Conservation (phyloP, 2,113 vertebrate genomes). For the Lepus timidus region DNA sequence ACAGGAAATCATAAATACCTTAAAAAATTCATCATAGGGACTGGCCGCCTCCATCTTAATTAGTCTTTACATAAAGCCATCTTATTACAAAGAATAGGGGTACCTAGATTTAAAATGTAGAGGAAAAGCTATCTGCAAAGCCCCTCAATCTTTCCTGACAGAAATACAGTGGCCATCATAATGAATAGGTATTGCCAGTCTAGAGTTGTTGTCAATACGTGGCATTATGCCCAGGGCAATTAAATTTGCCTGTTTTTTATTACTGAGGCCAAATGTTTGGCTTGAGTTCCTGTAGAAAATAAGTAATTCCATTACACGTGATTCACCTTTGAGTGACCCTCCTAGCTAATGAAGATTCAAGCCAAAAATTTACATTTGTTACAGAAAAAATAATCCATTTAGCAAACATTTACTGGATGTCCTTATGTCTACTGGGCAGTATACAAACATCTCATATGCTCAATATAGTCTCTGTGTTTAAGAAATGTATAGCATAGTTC, state of each 20-base stretch:
- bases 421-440: not conserved
- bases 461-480: not conserved
- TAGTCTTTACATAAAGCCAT: not conserved
- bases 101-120: slow-evolving; percentile 59
- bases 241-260: slow-evolving; percentile 76
- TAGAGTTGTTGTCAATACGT: not conserved
- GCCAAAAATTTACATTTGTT: slow-evolving; percentile 57
- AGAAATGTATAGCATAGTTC: not conserved
- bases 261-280: slow-evolving; percentile 72
- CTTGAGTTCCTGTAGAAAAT: slow-evolving; percentile 71
- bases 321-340: slow-evolving; percentile 75
- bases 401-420: not conserved
- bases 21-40: not conserved
- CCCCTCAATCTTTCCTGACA: slow-evolving; percentile 40
- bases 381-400: slow-evolving; percentile 62
- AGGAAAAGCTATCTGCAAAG: not conserved
- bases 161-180: slow-evolving; percentile 7
- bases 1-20: not conserved
- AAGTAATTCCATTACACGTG: slow-evolving; percentile 77
- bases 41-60: not conserved
- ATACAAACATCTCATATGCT: not conserved
- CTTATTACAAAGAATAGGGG: not conserved
- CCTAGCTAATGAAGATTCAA: slow-evolving; percentile 36
- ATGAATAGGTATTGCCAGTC: slow-evolving; percentile 11
- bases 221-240: slow-evolving; percentile 56